Evolutionary conservation across 92 coral and sea anemone species (phyloP), one percentile per base, ranked within the genome.

Genomic region (Galaxea fascicularis): DNA sequence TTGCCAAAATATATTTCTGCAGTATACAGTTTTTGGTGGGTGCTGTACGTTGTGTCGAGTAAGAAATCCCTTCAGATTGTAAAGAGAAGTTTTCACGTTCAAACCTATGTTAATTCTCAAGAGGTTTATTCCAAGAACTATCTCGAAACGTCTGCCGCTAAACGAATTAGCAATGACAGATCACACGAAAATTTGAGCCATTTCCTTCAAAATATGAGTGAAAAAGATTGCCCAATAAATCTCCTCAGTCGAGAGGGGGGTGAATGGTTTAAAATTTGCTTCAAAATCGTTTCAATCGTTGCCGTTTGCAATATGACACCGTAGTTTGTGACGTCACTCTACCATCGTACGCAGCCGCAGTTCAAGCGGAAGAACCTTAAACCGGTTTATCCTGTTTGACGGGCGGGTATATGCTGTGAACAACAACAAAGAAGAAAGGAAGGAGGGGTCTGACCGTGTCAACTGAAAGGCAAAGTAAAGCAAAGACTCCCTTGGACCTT

Each of bases 381-480:
- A 81, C 85, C 68, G 77, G 76, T 69, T 54, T 12, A 81, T 68
- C 85, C 69, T 30, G 85, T 69, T 70, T 68, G 77, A 27, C 20
- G 52, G 21, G 57, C 45, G 74, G 71, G 72, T 69, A 56, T 56
- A 54, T 47, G 83, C 27, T 44, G 74, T 47, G 73, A 65, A 73
- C 75, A 44, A 70, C 53, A 70, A 70, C 76, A 46, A 79, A 20
- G 49, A 26, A n/a, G 31, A 31, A 66, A 66, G 80, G 54, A 20
- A 56, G 62, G 62, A 20, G 57, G 82, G 66, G 58, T 45, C 82
- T 24, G 16, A 21, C 17, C 70, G 60, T 77, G 82, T 46, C 22
- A 12, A 7, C 47, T 59, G 56, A 12, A 26, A 10, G 35, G 27
- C n/a, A n/a, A n/a, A n/a, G n/a, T n/a, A 63, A 3, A 24, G 68